A percentile compares a stretch with the other conserved stretches of the same genome.
phyloP scores from a whole-genome alignment of 1,140 invertebrate species.

The Eriocheir sinensis region DNA sequence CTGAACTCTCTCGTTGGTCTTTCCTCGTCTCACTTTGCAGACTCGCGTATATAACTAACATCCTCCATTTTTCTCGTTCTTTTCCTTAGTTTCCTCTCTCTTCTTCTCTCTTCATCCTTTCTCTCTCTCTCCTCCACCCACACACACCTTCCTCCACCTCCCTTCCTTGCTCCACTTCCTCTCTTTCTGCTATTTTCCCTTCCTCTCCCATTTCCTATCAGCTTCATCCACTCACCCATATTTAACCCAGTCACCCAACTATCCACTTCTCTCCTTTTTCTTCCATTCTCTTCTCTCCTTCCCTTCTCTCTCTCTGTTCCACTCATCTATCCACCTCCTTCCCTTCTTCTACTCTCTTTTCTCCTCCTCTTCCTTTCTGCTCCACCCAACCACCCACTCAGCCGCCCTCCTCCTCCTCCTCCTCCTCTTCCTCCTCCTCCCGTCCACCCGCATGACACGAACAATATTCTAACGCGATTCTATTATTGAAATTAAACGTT shows the following conservation, averaged over 20 bases:
- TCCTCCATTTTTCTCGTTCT: no score
- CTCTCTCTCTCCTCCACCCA: background rate
- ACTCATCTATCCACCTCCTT: background rate
- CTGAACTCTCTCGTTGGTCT: no score
- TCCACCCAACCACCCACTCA: no score
- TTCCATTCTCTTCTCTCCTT: background rate
- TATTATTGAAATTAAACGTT: constrained; percentile 65
- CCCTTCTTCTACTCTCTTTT: background rate
- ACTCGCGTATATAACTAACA: no score
- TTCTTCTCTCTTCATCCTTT: no score
- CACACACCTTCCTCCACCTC: background rate
- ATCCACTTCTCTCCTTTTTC: background rate
- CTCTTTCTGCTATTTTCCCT: background rate
- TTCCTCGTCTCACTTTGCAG: no score
- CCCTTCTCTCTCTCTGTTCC: background rate
- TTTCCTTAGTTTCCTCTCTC: no score
- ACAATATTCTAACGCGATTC: constrained; percentile 62
- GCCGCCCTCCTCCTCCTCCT: no score
- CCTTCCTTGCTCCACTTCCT: background rate
- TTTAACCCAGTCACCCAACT: background rate
- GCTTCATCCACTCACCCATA: background rate
- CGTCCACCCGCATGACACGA: constrained; percentile 53
- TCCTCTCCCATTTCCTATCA: background rate
- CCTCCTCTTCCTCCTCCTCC: background rate
- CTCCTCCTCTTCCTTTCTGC: constrained; percentile 45